phyloP scores from a whole-genome alignment of 2,113 vertebrate species.

The Lepus timidus region DNA sequence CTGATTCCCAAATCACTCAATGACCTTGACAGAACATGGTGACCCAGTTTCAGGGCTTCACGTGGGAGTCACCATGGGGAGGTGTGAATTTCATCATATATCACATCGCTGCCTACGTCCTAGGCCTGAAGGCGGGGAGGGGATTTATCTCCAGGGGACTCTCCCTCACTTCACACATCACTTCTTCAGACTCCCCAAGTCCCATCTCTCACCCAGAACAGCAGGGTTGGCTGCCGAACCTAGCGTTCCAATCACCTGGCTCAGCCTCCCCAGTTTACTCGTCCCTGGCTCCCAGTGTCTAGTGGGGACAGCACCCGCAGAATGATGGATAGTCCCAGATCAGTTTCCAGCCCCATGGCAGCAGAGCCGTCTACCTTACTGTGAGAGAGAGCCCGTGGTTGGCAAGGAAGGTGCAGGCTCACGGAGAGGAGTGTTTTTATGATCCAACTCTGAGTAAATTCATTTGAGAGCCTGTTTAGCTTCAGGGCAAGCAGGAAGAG shows the following conservation, averaged over 20 bases:
- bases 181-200: neutral
- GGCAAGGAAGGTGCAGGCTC: neutral
- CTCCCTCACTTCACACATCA: neutral
- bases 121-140: neutral
- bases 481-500: constrained; percentile 73
- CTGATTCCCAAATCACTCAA: neutral
- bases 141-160: neutral
- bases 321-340: neutral
- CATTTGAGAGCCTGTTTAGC: constrained; percentile 50
- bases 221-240: neutral
- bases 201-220: neutral
- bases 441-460: constrained; percentile 18
- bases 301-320: neutral
- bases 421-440: constrained; percentile 4
- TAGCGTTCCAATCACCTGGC: constrained; percentile 34
- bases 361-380: rapidly evolving
- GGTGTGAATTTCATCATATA: no score
- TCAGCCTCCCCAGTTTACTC: neutral
- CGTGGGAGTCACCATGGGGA: rapidly evolving
- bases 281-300: neutral
- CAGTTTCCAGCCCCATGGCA: neutral
- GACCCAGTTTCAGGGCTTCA: neutral
- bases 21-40: neutral
- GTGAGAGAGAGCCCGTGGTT: neutral
- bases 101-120: rapidly evolving